A percentile compares a stretch with the other conserved stretches of the same genome.
These are phyloP conservation scores for Lasiommata megera DNA, from an alignment of 2,888 invertebrate species.

Conservation along the genomic window DNA sequence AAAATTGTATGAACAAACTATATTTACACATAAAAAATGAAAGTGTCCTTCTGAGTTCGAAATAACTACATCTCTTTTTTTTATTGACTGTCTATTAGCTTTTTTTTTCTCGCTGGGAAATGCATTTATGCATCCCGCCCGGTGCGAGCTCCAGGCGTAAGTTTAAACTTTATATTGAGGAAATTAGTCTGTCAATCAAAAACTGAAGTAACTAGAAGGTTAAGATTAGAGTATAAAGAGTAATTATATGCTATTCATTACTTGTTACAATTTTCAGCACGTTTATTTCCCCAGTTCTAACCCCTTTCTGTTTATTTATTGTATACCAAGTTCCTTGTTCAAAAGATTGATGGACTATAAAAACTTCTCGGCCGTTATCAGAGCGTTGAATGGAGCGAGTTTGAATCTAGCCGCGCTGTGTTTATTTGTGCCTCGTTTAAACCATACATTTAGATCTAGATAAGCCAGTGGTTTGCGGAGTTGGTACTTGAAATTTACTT, in stretches of 20 bases:
- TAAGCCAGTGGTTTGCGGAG: slow-evolving; percentile 29
- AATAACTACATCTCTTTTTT: too few species aligned
- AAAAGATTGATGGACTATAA: slow-evolving; percentile 35
- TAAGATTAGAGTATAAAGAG: too few species aligned
- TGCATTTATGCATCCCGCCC: too few species aligned
- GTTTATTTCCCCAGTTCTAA: neutral
- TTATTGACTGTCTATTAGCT: too few species aligned
- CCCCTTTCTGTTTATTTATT: slow-evolving; percentile 4
- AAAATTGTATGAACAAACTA: neutral
- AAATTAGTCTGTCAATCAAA: too few species aligned
- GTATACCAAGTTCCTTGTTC: slow-evolving; percentile 20
- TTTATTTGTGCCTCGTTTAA: slow-evolving; percentile 31
- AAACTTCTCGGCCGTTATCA: slow-evolving; percentile 32
- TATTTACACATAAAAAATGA: too few species aligned
- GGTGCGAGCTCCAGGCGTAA: too few species aligned
- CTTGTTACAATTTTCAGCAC: neutral
- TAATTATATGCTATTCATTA: too few species aligned
- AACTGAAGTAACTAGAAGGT: too few species aligned
- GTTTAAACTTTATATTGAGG: too few species aligned
- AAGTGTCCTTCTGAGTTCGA: too few species aligned
- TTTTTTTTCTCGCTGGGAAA: too few species aligned
- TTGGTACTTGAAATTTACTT: slow-evolving; percentile 19
- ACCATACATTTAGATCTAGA: slow-evolving; percentile 31
- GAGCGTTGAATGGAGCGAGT: slow-evolving; percentile 23
- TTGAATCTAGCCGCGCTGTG: slow-evolving; percentile 25